Conservation (phyloP, 1,140 invertebrate genomes). For the Andrena cerasifolii region DNA sequence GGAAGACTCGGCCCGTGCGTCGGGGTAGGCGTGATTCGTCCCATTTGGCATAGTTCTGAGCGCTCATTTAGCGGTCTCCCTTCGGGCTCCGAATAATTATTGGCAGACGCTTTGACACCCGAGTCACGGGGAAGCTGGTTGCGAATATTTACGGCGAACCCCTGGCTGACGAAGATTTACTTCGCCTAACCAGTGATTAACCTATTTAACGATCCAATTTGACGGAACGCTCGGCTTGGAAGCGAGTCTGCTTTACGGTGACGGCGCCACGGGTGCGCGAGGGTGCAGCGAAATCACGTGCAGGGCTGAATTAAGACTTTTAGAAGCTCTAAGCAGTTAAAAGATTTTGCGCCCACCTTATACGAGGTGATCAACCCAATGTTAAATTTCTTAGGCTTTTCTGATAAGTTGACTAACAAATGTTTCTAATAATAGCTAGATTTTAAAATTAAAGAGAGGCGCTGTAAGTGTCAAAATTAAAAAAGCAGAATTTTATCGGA, state of each 20-base stretch:
- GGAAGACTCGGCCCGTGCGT: neutral
- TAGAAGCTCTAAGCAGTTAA: no score
- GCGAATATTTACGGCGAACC: slow-evolving; percentile 18
- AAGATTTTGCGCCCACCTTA: no score
- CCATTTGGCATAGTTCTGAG: slow-evolving; percentile 3
- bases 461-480: no score
- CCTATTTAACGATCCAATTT: slow-evolving; percentile 7
- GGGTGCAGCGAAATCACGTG: no score
- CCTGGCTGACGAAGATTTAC: slow-evolving; percentile 7
- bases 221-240: neutral
- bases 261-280: neutral
- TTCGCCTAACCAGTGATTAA: slow-evolving; percentile 3
- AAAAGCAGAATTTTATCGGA: no score
- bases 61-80: neutral
- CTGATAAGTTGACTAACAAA: no score
- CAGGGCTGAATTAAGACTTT: no score
- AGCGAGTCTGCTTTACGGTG: neutral
- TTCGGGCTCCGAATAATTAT: slow-evolving; percentile 21
- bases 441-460: no score
- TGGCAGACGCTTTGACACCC: slow-evolving; percentile 29
- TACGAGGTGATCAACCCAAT: no score
- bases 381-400: no score
- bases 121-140: neutral
- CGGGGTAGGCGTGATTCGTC: neutral
- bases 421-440: no score